These are phyloP conservation scores for Alcis repandata DNA, from an alignment of 2,888 invertebrate genomes.

Conservation along the genomic window DNA sequence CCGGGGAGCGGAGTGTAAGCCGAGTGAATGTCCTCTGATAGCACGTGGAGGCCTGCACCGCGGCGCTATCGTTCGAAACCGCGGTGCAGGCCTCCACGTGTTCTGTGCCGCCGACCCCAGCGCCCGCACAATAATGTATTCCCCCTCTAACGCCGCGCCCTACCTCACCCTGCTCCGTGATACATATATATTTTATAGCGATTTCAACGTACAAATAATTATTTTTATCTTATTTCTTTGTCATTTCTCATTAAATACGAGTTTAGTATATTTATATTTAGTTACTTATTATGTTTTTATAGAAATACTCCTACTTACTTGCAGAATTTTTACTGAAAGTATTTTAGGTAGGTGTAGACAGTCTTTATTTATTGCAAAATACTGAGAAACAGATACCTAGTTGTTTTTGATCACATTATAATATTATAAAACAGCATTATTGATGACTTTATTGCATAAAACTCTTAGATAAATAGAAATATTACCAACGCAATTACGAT, in stretches of 20 bases:
- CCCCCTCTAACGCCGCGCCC: conserved; percentile 57
- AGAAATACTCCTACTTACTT: too few species aligned
- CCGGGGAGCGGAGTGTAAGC: conserved; percentile 64
- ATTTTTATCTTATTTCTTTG: conserved; percentile 6
- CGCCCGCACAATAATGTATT: conserved; percentile 47
- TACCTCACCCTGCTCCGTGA: conserved; percentile 48
- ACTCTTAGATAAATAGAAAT: too few species aligned
- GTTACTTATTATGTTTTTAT: neutral
- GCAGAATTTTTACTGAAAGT: too few species aligned
- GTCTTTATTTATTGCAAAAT: too few species aligned
- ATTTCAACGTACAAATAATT: conserved; percentile 5
- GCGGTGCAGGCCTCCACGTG: conserved; percentile 85
- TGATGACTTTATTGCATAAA: too few species aligned
- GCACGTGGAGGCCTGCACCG: conserved; percentile 84
- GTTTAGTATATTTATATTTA: neutral
- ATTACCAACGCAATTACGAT: too few species aligned
- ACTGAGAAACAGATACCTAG: too few species aligned
- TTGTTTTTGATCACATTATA: too few species aligned
- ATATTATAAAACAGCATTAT: too few species aligned
- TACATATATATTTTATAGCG: conserved; percentile 32
- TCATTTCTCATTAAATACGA: neutral
- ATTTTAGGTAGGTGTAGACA: too few species aligned
- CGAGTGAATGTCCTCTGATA: conserved; percentile 73
- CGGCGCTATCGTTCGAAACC: conserved; percentile 74
- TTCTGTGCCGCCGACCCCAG: conserved; percentile 76